These are phyloP conservation scores for Phalloptychus januarius DNA, from an alignment of 2,797 vertebrate genomes.

Conservation along the genomic window DNA sequence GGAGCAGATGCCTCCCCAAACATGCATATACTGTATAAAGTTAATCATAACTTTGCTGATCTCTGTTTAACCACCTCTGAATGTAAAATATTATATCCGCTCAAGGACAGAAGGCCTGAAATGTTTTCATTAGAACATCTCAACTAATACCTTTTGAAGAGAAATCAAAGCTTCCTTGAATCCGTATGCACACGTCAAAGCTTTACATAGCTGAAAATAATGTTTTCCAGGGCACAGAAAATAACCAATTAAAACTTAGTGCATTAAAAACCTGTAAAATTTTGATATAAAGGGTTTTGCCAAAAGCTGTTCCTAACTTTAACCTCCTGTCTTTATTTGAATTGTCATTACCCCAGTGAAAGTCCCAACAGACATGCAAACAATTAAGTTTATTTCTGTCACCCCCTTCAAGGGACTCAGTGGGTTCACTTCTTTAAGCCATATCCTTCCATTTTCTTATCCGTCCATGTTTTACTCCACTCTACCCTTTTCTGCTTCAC, in stretches of 20 bases:
- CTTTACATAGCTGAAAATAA: background rate
- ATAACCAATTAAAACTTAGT: background rate
- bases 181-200: background rate
- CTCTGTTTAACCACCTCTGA: background rate
- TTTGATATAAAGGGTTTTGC: background rate
- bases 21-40: background rate
- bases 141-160: background rate
- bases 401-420: conserved; percentile 4
- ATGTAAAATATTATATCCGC: background rate
- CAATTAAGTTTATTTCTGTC: background rate
- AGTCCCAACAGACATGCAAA: background rate
- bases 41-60: background rate
- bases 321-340: background rate
- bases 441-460: background rate
- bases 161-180: background rate
- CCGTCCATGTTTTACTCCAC: conserved; percentile 12
- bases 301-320: background rate
- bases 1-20: background rate
- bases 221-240: background rate
- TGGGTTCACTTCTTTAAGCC: conserved; percentile 16
- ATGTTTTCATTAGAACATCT: background rate
- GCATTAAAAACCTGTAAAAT: background rate
- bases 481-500: conserved; percentile 32
- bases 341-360: background rate
- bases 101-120: background rate